Conservation (phyloP, 2,113 vertebrate species). For the Kryptolebias marmoratus region DNA sequence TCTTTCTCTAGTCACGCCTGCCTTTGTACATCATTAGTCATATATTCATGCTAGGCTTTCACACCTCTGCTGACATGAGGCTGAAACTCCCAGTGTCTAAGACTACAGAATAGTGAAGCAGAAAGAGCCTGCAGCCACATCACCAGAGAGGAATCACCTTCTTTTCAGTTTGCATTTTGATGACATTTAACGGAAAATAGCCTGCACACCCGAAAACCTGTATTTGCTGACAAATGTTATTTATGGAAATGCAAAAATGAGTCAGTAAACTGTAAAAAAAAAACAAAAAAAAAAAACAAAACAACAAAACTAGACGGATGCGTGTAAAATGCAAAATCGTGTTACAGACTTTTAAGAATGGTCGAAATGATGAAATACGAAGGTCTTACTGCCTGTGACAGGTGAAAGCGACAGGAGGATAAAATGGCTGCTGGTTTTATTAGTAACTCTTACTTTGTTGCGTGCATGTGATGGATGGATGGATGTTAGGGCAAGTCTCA, state of each 20-base stretch:
- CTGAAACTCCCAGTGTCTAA: constrained; percentile 25
- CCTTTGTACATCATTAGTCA: background rate
- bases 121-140: background rate
- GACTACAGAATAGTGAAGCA: constrained; percentile 6
- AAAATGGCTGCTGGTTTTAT: constrained; percentile 33
- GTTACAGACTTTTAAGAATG: background rate
- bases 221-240: constrained; percentile 40
- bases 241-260: constrained; percentile 38
- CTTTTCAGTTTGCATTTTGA: constrained; percentile 68
- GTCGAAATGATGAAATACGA: constrained; percentile 24
- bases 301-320: constrained; percentile 43
- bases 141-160: constrained; percentile 30
- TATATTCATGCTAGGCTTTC: constrained; percentile 3
- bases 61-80: constrained; percentile 2
- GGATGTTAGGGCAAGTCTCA: constrained; percentile 23
- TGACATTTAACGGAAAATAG: constrained; percentile 35
- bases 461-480: constrained; percentile 37
- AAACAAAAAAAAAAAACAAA: constrained; percentile 8
- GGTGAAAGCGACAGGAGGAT: constrained; percentile 11
- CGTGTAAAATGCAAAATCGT: constrained; percentile 26
- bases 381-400: constrained; percentile 15
- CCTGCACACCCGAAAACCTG: constrained; percentile 52
- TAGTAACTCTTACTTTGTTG: constrained; percentile 10
- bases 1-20: background rate
- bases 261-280: constrained; percentile 29